Evolutionary conservation across 1,140 invertebrate species (phyloP), one percentile per base, ranked within the genome.

Genomic region (Diuraphis noxia): DNA sequence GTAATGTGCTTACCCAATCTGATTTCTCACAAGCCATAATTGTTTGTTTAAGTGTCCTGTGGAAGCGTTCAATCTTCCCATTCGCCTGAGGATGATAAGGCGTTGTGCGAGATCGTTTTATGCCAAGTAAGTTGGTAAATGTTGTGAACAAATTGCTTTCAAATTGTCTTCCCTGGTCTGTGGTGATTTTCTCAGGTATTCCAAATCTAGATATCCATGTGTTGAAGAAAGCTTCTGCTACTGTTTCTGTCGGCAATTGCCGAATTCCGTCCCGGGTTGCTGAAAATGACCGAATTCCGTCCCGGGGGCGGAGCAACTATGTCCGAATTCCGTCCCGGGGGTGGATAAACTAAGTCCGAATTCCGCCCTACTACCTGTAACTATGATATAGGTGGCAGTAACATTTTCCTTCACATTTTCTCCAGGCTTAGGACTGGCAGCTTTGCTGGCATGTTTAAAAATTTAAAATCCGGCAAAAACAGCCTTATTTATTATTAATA

Each of bases 161-260:
- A 85, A 94, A 94, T 92, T 94, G 94, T 4, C 92, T 52, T 0
- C 93, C 93, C 93, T 92, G 93, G 91, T 95, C 94, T 0, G 94
- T 94, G 0, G 93, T 94, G 10, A 95, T 93, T 17, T 41, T 84
- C 0, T 38, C 8, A 10, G 94, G 94, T 5, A 92, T 49, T 1
- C 94, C 94, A 92, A 93, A 95, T 19, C 93, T 92, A 4, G 93
- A 52, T 21, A 94, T 93, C 93, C 93, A 94, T 8, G 82, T 49
- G 2, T 7, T 91, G 19, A 82, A 41, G 36, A 91, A 82, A 0
- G 40, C 41, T 43, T 79, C 46, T 1, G 93, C 93, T 3, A 94
- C 93, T 17, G 93, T 93, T 81, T 94, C 93, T 34, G 94, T 92
- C 7, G 52, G n/a, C n/a, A n/a, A n/a, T n/a, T n/a, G n/a, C n/a